Evolutionary conservation across 2,888 invertebrate species (phyloP).

Genomic region (Oxycera nigricornis): DNA sequence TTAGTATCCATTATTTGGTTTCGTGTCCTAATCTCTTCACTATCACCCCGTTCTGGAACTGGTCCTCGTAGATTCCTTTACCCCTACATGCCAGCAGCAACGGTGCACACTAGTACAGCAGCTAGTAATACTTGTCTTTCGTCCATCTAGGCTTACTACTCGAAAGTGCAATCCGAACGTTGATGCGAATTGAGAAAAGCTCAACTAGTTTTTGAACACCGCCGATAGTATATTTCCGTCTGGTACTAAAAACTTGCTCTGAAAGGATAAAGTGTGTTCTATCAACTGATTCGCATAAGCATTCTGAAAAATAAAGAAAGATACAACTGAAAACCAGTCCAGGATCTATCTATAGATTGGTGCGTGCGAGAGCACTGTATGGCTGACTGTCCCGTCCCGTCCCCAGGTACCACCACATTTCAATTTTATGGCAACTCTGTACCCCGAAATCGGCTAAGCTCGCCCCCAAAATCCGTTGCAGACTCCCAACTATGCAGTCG

Average conservation of each 20-base stretch:
- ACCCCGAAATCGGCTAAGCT: not conserved
- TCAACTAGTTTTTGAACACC: slow-evolving; percentile 4
- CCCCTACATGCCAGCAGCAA: not conserved
- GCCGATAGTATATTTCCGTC: not conserved
- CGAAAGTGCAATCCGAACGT: not conserved
- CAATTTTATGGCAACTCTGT: not conserved
- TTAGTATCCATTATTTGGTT: not conserved
- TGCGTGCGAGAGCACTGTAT: not conserved
- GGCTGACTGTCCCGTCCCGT: not conserved
- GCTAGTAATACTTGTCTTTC: slow-evolving; percentile 8
- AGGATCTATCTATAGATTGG: slow-evolving; percentile 9
- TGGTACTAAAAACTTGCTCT: slow-evolving; percentile 15
- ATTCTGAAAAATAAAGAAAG: slow-evolving; percentile 14
- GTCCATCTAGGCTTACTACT: not conserved
- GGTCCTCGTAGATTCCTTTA: slow-evolving; percentile 9
- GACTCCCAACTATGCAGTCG: slow-evolving; percentile 8
- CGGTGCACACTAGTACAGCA: not conserved
- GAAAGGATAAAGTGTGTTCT: slow-evolving; percentile 20
- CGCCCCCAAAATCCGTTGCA: not conserved
- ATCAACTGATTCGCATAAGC: slow-evolving; percentile 12
- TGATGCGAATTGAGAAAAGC: not conserved
- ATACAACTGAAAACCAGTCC: slow-evolving; percentile 14
- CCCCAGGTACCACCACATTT: slow-evolving; percentile 8
- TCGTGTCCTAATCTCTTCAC: not conserved
- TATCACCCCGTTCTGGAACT: not conserved